Evolutionary conservation across 2,797 vertebrate genomes (phyloP).

Genomic region (Karalla daura): DNA sequence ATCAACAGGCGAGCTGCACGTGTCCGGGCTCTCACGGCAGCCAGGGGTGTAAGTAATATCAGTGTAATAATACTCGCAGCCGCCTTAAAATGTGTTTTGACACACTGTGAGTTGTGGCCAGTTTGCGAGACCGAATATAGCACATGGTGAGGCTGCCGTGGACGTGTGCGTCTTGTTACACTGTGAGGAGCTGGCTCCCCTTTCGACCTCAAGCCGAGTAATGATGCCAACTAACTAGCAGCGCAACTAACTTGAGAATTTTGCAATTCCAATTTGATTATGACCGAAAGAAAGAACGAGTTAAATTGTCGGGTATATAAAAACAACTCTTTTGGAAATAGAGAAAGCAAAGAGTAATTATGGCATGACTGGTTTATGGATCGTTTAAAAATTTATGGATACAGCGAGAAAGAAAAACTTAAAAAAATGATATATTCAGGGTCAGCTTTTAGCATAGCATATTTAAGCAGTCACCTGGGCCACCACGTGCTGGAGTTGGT

Average conservation of each 20-base stretch:
- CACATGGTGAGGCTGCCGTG: conserved; percentile 1
- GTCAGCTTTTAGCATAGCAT: too few species aligned
- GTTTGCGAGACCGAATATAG: neutral
- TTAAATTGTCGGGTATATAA: too few species aligned
- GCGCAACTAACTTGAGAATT: too few species aligned
- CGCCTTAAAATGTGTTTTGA: conserved; percentile 22
- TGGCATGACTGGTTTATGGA: neutral
- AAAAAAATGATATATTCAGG: too few species aligned
- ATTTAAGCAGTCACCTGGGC: too few species aligned
- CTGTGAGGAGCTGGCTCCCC: neutral
- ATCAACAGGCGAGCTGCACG: conserved; percentile 21
- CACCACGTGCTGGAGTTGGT: too few species aligned
- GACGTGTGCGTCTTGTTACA: neutral
- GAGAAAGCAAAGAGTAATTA: neutral
- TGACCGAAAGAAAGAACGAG: too few species aligned
- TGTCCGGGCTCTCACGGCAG: conserved; percentile 11
- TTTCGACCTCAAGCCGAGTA: conserved; percentile 2
- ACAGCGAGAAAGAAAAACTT: neutral
- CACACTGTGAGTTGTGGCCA: conserved; percentile 7
- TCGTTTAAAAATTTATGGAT: too few species aligned
- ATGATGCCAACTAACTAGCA: too few species aligned
- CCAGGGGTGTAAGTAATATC: conserved; percentile 22
- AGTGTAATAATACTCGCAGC: neutral
- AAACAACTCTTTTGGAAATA: too few species aligned
- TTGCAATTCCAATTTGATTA: too few species aligned